phyloP scores from a whole-genome alignment of 2,888 invertebrate genomes.

The Flexamia atlantica region DNA sequence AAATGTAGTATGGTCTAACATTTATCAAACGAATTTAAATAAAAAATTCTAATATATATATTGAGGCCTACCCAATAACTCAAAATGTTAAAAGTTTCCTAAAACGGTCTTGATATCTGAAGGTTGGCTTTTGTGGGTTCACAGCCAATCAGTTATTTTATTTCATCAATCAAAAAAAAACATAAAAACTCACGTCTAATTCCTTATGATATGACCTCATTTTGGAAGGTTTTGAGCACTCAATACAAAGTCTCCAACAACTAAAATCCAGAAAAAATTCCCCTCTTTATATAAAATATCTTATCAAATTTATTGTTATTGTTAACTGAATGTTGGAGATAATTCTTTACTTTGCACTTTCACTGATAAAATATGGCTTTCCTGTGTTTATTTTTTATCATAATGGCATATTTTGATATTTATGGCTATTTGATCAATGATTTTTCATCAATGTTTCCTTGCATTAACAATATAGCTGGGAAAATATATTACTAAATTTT shows the following conservation, averaged over 20 bases:
- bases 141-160: no score
- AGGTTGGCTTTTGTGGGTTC: no score
- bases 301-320: conserved; percentile 32
- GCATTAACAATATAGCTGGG: no score
- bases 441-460: conserved; percentile 5
- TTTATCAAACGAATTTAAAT: no score
- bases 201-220: conserved; percentile 23
- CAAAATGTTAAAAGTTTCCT: no score
- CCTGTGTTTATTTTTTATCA: background rate
- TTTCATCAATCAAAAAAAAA: no score
- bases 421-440: background rate
- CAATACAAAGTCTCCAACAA: conserved; percentile 15
- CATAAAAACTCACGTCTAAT: background rate
- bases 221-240: conserved; percentile 7
- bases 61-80: no score
- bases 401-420: background rate
- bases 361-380: background rate
- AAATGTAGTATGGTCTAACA: no score
- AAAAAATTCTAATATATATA: no score
- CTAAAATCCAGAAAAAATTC: background rate
- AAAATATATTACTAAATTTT: no score
- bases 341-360: conserved; percentile 11
- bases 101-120: no score
- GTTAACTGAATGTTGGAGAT: background rate
- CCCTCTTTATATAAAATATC: conserved; percentile 30